Evolutionary conservation across 2,113 vertebrate genomes (phyloP).

Genomic region (Oreochromis niloticus): DNA sequence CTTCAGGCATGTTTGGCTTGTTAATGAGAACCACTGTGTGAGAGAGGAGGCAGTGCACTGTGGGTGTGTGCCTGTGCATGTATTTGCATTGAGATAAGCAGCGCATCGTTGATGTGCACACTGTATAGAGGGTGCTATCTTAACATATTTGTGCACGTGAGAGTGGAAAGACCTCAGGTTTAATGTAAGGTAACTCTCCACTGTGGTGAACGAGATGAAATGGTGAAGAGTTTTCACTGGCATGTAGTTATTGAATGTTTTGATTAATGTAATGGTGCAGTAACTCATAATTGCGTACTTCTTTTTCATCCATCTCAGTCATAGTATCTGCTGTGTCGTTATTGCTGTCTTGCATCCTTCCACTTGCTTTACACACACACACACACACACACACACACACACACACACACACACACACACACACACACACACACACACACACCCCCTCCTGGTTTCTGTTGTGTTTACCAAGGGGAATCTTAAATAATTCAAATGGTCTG

Average conservation of each 20-base stretch:
- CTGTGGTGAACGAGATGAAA: slow-evolving; percentile 6
- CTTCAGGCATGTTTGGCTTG: slow-evolving; percentile 73
- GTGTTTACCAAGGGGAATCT: slow-evolving; percentile 51
- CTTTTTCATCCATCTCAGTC: not conserved
- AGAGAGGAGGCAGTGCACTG: slow-evolving; percentile 41
- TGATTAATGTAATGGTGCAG: slow-evolving; percentile 43
- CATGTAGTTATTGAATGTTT: slow-evolving; percentile 22
- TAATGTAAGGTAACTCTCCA: slow-evolving; percentile 5
- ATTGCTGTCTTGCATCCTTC: not conserved
- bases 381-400: not conserved
- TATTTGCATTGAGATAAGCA: slow-evolving; percentile 57
- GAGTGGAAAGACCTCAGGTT: not conserved
- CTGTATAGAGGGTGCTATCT: slow-evolving; percentile 3
- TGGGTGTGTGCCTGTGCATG: slow-evolving; percentile 49
- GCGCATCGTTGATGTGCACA: not conserved
- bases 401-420: not conserved
- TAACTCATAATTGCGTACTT: slow-evolving; percentile 24
- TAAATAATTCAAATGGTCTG: slow-evolving; percentile 63
- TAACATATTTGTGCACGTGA: not conserved
- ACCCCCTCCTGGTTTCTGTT: slow-evolving; percentile 21
- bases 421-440: not conserved
- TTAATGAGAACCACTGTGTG: slow-evolving; percentile 66
- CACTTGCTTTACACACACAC: not conserved
- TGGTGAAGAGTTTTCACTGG: slow-evolving; percentile 15
- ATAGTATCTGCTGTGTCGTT: not conserved